These are phyloP conservation scores for Progne subis DNA, from an alignment of 2,113 vertebrate species.

Conservation along the genomic window DNA sequence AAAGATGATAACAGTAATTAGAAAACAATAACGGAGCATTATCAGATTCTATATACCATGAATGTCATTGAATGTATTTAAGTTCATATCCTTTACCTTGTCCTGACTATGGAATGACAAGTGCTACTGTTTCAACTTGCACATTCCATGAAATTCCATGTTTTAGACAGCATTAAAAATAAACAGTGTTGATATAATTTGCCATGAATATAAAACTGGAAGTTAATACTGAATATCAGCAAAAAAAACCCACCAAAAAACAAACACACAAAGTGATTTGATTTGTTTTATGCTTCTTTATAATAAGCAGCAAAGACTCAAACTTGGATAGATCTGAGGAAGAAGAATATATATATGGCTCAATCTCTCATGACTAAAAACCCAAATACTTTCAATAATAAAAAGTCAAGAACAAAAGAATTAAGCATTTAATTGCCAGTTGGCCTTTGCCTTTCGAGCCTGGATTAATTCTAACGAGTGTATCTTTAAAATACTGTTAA, in stretches of 20 bases:
- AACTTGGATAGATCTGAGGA: not conserved
- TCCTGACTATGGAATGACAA: not conserved
- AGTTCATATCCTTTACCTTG: not conserved
- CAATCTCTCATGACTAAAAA: not conserved
- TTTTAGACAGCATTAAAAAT: not conserved
- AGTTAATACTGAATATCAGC: not conserved
- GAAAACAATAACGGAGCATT: not conserved
- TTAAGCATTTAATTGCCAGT: not conserved
- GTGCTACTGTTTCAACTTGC: not conserved
- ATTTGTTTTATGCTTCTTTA: not conserved
- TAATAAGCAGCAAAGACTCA: not conserved
- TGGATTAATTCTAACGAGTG: not conserved
- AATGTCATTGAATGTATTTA: not conserved
- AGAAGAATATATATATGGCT: not conserved
- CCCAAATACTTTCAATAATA: not conserved
- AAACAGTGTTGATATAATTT: not conserved
- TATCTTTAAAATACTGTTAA: not conserved
- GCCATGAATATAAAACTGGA: not conserved
- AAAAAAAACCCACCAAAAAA: not conserved
- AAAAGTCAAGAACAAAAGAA: not conserved
- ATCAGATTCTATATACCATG: not conserved
- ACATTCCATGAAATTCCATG: not conserved
- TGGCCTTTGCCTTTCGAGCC: not conserved
- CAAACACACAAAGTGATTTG: not conserved
- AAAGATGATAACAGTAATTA: not conserved